A percentile compares a stretch with the other conserved stretches of the same genome.
phyloP scores from a whole-genome alignment of 2,888 invertebrate species.

The Chloroclysta siterata region DNA sequence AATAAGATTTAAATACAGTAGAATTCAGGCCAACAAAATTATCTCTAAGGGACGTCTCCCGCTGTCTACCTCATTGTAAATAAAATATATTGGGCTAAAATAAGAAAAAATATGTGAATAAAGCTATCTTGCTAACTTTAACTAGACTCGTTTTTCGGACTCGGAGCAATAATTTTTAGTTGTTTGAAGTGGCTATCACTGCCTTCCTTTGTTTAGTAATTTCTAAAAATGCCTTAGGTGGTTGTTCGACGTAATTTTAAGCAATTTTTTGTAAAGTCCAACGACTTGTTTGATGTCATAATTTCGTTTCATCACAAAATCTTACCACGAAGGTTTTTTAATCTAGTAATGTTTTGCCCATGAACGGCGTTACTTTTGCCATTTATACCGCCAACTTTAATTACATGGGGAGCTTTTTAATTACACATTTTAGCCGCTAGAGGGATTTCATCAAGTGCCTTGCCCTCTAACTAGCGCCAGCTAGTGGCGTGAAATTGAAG shows the following conservation, averaged over 20 bases:
- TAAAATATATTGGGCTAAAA: conserved; percentile 74
- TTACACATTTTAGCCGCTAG: conserved; percentile 7
- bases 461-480: conserved; percentile 12
- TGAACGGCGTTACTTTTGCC: conserved; percentile 16
- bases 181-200: conserved; percentile 46
- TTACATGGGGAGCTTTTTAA: neutral
- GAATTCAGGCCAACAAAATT: conserved; percentile 70
- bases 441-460: neutral
- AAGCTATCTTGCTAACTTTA: conserved; percentile 58
- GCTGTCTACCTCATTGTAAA: conserved; percentile 83
- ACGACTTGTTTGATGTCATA: conserved; percentile 27
- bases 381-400: neutral
- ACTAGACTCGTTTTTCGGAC: conserved; percentile 56
- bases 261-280: conserved; percentile 33
- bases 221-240: conserved; percentile 47
- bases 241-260: conserved; percentile 51
- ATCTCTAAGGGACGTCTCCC: conserved; percentile 68
- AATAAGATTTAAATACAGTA: conserved; percentile 42
- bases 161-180: conserved; percentile 72
- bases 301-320: conserved; percentile 38
- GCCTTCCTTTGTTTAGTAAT: conserved; percentile 46
- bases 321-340: conserved; percentile 6
- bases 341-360: conserved; percentile 9
- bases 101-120: conserved; percentile 59
- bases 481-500: conserved; percentile 13